Conservation (phyloP, 1,140 invertebrate species). For the Gonatopus flavifemur region DNA sequence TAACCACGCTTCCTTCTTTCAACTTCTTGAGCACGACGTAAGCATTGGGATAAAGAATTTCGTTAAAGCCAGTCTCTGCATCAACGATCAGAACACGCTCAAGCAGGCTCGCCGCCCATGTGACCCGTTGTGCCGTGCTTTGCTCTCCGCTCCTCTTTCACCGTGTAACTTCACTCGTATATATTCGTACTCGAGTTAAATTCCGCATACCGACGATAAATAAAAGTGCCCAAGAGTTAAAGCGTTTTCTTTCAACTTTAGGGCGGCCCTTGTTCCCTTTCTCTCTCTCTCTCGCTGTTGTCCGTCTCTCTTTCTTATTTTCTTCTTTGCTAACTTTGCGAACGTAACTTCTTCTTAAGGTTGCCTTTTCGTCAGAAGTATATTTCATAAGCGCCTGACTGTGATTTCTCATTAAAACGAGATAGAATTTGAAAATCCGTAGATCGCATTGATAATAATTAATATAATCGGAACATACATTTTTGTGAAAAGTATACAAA, state of each 20-base stretch:
- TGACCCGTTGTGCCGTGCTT: constrained; percentile 4
- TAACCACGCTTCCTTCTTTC: no score
- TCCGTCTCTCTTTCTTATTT: constrained; percentile 1
- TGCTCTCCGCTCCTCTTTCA: no score
- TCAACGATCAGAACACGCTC: constrained; percentile 26
- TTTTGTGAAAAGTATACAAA: no score
- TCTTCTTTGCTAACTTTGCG: constrained; percentile 10
- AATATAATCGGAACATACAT: no score
- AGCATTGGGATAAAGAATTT: constrained; percentile 26
- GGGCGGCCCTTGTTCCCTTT: not conserved
- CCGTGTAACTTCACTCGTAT: no score
- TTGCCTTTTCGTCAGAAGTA: constrained; percentile 13
- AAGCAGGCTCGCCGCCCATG: constrained; percentile 5
- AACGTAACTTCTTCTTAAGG: constrained; percentile 18
- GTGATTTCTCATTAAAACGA: no score
- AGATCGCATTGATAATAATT: no score
- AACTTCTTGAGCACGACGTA: no score
- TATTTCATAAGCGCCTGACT: no score
- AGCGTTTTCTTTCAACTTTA: not conserved
- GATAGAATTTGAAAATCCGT: no score
- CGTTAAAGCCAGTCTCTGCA: constrained; percentile 18
- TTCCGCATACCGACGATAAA: constrained; percentile 21
- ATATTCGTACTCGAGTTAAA: no score
- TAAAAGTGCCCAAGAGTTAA: constrained; percentile 24
- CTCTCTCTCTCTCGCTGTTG: constrained; percentile 4